Percentiles rank a stretch among this genome's conserved stretches.
Evolutionary conservation across 2,797 vertebrate genomes (phyloP).

Genomic region (Uromys caudimaculatus): DNA sequence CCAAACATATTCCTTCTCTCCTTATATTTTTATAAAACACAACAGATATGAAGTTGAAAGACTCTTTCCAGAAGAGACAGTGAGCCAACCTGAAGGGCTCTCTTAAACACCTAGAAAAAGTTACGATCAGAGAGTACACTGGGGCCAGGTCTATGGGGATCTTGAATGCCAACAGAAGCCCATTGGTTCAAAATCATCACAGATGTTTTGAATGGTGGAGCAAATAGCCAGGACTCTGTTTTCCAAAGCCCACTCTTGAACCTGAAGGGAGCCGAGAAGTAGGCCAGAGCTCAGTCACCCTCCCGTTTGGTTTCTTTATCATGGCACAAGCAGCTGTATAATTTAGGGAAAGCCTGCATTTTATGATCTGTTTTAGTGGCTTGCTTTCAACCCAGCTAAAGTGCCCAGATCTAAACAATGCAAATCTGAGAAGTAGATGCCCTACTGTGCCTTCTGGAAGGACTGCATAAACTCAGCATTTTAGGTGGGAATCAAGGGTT

Average conservation of each 20-base stretch:
- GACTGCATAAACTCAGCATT: neutral
- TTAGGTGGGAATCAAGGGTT: neutral
- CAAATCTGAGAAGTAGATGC: neutral
- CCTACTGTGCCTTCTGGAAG: constrained; percentile 18
- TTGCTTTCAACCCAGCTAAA: constrained; percentile 33
- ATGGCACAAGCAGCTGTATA: neutral
- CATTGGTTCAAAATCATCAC: constrained; percentile 21
- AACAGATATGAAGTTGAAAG: neutral
- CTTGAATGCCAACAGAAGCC: neutral
- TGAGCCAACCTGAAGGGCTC: neutral
- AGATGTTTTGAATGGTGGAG: neutral
- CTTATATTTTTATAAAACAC: no score
- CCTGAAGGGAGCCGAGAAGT: constrained; percentile 5
- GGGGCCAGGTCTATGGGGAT: neutral
- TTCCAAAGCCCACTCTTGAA: constrained; percentile 32
- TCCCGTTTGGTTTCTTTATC: constrained; percentile 50
- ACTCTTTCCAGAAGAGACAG: neutral
- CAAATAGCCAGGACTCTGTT: constrained; percentile 23
- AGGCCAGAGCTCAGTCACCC: constrained; percentile 31
- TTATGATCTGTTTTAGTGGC: constrained; percentile 49
- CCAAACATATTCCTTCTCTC: no score
- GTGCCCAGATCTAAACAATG: constrained; percentile 25
- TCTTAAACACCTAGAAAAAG: neutral
- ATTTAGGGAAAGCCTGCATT: neutral
- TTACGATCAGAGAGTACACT: neutral